Base-by-base conservation (phyloP, 2,797 vertebrate genomes). In the Stomatorhinus walkeri region DNA sequence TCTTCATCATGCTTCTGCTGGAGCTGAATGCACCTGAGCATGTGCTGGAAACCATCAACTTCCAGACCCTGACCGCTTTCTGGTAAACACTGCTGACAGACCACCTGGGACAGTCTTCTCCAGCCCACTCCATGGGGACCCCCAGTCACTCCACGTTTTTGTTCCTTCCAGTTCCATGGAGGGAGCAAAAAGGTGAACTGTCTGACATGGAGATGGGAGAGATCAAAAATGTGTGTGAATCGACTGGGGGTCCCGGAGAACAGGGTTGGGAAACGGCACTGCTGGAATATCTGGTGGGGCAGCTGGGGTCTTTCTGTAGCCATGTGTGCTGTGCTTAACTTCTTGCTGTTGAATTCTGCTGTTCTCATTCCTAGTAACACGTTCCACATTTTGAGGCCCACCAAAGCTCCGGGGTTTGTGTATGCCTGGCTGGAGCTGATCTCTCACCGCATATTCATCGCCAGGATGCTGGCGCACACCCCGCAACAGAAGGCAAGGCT, bases 341-440 rank as follows among this genome's bases (percentile, higher is more conserved):
- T 68, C n/a, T 87, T 87, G 56, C 3, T 64, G 16, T 36, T 85
- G 22, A 49, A 49, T 79, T 51, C 10, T 59, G 14, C 24, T 54
- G 36, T 64, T 46, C 16, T 87, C 72, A 32, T 88, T 86, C 72
- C 48, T 92, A 99, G 98, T 95, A 99, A 99, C 94, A 99, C 98
- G 92, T 99, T 99, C 94, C 98, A 99, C 95, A 99, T 99, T 93
- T 95, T 99, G 95, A 97, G 98, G 95, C 98, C 98, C 91, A 99
- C 98, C 91, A 99, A 99, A 96, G 98, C 98, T 89, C 98, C 98
- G 48, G 98, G 98, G 90, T 99, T 99, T 92, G 98, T 99, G 89
- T 99, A 99, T 90, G 98, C 98, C 89, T 99, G 98, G 98, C 95
- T 99, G 93, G 98, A 99, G 93, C 95, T 99, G 91, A 99, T 99